A percentile compares a stretch with the other conserved stretches of the same genome.
Evolutionary conservation across 2,113 vertebrate species (phyloP).

Genomic region (Bos javanicus): DNA sequence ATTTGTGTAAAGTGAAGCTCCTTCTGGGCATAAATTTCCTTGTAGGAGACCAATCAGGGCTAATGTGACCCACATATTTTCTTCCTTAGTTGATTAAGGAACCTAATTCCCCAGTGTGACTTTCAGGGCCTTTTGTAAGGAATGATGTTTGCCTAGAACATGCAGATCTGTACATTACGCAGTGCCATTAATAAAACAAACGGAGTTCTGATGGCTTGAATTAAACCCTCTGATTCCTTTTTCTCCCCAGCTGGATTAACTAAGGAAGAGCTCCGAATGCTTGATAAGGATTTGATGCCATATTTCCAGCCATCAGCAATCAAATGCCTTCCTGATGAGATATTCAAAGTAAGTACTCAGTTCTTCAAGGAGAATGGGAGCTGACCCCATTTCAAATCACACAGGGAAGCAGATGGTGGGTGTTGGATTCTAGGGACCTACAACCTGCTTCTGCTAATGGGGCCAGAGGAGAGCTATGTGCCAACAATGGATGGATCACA

Average conservation of each 20-base stretch:
- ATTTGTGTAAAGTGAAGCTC: slow-evolving; percentile 4
- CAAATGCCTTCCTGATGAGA: slow-evolving; percentile 79
- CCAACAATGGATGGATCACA: too few relatives aligned
- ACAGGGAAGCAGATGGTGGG: not conserved
- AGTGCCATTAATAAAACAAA: slow-evolving; percentile 26
- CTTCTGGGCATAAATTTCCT: not conserved
- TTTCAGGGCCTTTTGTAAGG: not conserved
- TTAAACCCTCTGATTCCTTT: slow-evolving; percentile 7
- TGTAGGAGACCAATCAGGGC: slow-evolving; percentile 1
- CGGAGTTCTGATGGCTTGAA: slow-evolving; percentile 12
- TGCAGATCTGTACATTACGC: not conserved
- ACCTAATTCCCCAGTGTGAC: not conserved
- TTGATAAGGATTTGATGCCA: slow-evolving; percentile 81
- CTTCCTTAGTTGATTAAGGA: slow-evolving; percentile 36
- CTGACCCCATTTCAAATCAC: not conserved
- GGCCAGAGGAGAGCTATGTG: not conserved
- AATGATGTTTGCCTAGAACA: not conserved
- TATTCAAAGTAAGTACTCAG: slow-evolving; percentile 83
- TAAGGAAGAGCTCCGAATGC: slow-evolving; percentile 79
- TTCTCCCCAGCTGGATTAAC: slow-evolving; percentile 82
- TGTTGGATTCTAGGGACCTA: not conserved
- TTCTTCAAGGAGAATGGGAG: slow-evolving; percentile 45
- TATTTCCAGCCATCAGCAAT: slow-evolving; percentile 84
- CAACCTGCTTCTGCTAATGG: not conserved
- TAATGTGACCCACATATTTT: slow-evolving; percentile 39